These are phyloP conservation scores for Crotalus adamanteus DNA, from an alignment of 2,797 vertebrate species.

Conservation along the genomic window DNA sequence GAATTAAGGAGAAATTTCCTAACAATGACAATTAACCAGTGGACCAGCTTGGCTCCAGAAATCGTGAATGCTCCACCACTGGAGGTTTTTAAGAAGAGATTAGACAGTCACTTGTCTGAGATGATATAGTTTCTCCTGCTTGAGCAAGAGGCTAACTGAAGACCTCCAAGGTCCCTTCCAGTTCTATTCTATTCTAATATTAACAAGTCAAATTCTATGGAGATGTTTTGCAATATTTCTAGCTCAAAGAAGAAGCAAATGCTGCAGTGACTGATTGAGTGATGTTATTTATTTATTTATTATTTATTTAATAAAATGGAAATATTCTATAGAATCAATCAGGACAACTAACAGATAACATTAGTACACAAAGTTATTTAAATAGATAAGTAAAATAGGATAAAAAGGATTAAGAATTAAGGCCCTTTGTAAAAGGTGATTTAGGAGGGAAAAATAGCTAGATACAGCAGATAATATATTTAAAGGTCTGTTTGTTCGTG, in stretches of 20 bases:
- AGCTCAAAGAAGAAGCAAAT: background rate
- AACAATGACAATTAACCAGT: too few species aligned
- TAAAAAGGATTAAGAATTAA: background rate
- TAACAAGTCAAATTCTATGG: conserved; percentile 21
- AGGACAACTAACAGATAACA: background rate
- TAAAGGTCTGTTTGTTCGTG: conserved; percentile 30
- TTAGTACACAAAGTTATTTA: background rate
- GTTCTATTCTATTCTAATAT: background rate
- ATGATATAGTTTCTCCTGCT: too few species aligned
- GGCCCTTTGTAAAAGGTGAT: background rate
- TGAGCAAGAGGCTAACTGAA: too few species aligned
- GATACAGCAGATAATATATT: background rate
- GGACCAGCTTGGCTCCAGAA: too few species aligned
- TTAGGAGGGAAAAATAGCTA: background rate
- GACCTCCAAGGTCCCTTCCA: too few species aligned
- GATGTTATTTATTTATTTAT: background rate
- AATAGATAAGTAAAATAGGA: background rate
- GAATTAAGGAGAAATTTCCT: too few species aligned
- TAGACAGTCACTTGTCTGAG: too few species aligned
- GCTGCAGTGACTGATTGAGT: background rate
- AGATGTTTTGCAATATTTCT: conserved; percentile 15
- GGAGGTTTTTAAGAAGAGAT: too few species aligned
- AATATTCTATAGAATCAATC: background rate
- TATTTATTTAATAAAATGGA: background rate
- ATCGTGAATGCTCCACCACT: too few species aligned